phyloP scores from a whole-genome alignment of 2,888 invertebrate species.

The Gari tellinella region DNA sequence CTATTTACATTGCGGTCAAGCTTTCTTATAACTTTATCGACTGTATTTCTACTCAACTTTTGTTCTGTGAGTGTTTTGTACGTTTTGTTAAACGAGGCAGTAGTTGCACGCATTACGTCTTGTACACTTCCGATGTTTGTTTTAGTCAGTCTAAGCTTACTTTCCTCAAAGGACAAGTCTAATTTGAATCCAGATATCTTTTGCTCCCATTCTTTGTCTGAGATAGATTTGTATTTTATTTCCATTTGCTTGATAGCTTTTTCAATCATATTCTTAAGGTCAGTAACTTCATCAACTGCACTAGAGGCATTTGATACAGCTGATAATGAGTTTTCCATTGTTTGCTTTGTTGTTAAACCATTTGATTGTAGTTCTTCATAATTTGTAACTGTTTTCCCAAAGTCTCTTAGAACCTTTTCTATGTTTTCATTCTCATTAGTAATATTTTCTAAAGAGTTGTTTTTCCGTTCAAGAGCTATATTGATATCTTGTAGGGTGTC shows the following conservation, averaged over 20 bases:
- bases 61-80: too few relatives aligned
- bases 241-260: conserved; percentile 20
- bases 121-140: too few relatives aligned
- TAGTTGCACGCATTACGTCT: too few relatives aligned
- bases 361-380: conserved; percentile 32
- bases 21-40: too few relatives aligned
- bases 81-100: too few relatives aligned
- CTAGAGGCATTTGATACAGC: conserved; percentile 2
- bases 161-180: too few relatives aligned
- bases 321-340: not conserved
- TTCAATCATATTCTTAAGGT: not conserved
- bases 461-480: conserved; percentile 4
- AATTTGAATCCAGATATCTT: too few relatives aligned
- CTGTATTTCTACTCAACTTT: too few relatives aligned
- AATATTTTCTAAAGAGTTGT: conserved; percentile 7
- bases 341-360: conserved; percentile 1
- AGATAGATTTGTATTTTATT: conserved; percentile 21
- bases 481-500: conserved; percentile 20
- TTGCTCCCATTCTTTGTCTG: conserved; percentile 17
- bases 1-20: too few relatives aligned
- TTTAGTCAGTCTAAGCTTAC: too few relatives aligned
- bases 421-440: conserved; percentile 6
- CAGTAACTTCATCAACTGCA: not conserved
- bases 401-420: conserved; percentile 4
- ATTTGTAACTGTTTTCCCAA: conserved; percentile 33